Conservation (phyloP, 2,797 vertebrate genomes). For the Enteromius viviparus region DNA sequence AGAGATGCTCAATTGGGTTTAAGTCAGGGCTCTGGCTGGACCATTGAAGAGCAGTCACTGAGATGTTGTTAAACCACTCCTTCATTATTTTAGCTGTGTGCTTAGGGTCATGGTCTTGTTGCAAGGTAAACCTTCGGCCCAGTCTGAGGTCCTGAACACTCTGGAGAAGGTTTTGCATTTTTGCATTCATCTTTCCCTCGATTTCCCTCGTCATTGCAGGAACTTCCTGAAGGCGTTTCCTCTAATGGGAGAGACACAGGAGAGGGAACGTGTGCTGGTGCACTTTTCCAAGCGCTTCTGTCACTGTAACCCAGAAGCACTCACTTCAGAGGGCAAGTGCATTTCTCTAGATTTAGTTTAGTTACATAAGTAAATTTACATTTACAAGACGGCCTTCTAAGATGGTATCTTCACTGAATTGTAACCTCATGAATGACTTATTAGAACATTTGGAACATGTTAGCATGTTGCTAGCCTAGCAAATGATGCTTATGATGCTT, state of each 20-base stretch:
- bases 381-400: background rate
- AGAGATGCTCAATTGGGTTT: too few species aligned
- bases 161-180: too few species aligned
- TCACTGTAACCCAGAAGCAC: conserved; percentile 89
- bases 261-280: conserved; percentile 91
- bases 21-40: too few species aligned
- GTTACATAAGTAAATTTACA: background rate
- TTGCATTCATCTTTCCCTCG: too few species aligned
- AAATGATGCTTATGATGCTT: background rate
- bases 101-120: too few species aligned
- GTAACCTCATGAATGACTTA: background rate
- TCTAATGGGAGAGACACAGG: conserved; percentile 96
- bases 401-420: background rate
- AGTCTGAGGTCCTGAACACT: too few species aligned
- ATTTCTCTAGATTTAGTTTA: conserved; percentile 11
- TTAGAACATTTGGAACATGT: background rate
- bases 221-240: conserved; percentile 94
- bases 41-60: too few species aligned
- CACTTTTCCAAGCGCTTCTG: conserved; percentile 94
- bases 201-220: conserved; percentile 67
- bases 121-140: too few species aligned
- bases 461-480: background rate
- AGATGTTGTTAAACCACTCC: too few species aligned
- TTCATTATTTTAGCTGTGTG: too few species aligned
- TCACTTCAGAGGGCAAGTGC: conserved; percentile 84